Base-by-base conservation (phyloP, 2,113 vertebrate species). In the Phalacrocorax brasilianus region DNA sequence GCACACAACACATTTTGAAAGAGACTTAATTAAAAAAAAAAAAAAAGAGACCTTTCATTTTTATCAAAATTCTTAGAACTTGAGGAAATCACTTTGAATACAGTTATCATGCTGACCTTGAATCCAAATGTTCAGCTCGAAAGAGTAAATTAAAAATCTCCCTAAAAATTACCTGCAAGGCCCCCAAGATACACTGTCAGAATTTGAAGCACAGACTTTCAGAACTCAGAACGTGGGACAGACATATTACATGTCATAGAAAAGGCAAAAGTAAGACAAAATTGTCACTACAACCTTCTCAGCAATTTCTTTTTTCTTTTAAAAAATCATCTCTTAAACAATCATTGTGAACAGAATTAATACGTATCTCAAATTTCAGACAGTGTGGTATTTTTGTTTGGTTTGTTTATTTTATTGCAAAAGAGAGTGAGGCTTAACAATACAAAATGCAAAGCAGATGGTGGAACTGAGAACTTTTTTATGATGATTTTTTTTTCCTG, bases 391-490 rank as follows among this genome's bases (percentile, higher is more conserved):
- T 88, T 92, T 82, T 47, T 93, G 30, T 38, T 75, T 52, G 30
- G 9, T 70, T 89, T 87, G n/a, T 71, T 94, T 82, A 71, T 91
- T 89, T 91, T 81, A 72, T 35, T 40, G 74, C 53, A 93, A 70
- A 89, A 94, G 56, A 93, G n/a, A 95, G 26, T 1, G 1, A 93
- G 28, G 50, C 30, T 78, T 78, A 89, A 88, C 89, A 96, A 95
- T 85, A 65, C 21, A 87, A 95, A 97, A 95, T 18, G 24, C 77
- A 92, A 95, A 91, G 70, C 91, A 96, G 93, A 95, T 95, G 96
- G 94, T 56, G 8, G 18, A 66, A 66, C 72, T 79, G 61, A 93
- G 89, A 95, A 93, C 38, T 78, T 88, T 61, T 68, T 55, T 6
- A 70, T 33, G 8, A n/a, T 30, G 1, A 47, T n/a, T 77, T 94